phyloP scores from a whole-genome alignment of 2,113 vertebrate species.

The Propithecus coquereli region DNA sequence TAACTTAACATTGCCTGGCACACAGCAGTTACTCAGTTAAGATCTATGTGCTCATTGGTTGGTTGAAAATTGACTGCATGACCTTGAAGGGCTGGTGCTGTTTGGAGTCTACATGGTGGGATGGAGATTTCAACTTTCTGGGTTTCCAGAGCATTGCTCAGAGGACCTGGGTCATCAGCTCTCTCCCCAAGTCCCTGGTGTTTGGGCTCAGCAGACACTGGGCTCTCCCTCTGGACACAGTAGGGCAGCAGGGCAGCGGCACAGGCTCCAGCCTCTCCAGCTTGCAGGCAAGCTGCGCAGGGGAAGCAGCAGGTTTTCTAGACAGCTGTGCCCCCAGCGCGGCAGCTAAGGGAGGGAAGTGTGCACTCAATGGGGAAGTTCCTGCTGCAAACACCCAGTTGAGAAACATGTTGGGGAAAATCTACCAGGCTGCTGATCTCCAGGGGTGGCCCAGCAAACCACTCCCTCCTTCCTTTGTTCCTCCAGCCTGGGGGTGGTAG shows the following conservation, averaged over 20 bases:
- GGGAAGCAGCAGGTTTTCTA: not conserved
- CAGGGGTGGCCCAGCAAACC: not conserved
- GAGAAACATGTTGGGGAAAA: constrained; percentile 56
- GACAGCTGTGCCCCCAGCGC: not conserved
- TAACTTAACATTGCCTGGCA: not conserved
- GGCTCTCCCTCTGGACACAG: not conserved
- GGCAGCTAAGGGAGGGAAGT: not conserved
- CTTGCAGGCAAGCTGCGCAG: not conserved
- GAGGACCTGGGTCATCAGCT: not conserved
- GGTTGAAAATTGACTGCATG: not conserved
- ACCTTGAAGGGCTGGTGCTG: not conserved
- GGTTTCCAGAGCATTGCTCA: not conserved
- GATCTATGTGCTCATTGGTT: not conserved
- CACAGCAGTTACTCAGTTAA: not conserved
- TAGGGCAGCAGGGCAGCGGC: not conserved
- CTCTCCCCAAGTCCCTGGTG: not conserved
- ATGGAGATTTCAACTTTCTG: not conserved
- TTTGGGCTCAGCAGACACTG: not conserved
- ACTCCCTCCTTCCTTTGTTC: not conserved
- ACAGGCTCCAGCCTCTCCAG: not conserved
- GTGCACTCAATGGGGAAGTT: constrained; percentile 27
- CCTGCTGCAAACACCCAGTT: not conserved
- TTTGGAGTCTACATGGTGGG: not conserved
- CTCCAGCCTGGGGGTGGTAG: not conserved
- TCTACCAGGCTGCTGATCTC: constrained; percentile 23